A percentile compares a stretch with the other conserved stretches of the same genome.
These are phyloP conservation scores for silkworm (Bombyx mori) DNA, from an alignment of 1,140 invertebrate genomes.

Conservation along the genomic window ASM3026992v2 NC_085128.1:10705001-10705500, in stretches of 20 bases:
- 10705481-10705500: slow-evolving; percentile 27
- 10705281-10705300: too few species aligned
- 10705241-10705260: too few species aligned
- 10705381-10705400: slow-evolving; percentile 50
- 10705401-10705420: slow-evolving; percentile 52
- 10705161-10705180: too few species aligned
- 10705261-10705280: too few species aligned
- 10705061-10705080: slow-evolving; percentile 9
- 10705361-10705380: slow-evolving; percentile 60
- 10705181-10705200: too few species aligned
- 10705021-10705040: slow-evolving; percentile 61
- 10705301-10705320: too few species aligned
- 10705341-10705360: slow-evolving; percentile 19
- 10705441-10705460: slow-evolving; percentile 32
- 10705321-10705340: too few species aligned
- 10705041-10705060: slow-evolving; percentile 40
- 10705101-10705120: slow-evolving; percentile 60
- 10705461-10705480: slow-evolving; percentile 20
- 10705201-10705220: too few species aligned
- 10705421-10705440: slow-evolving; percentile 21
- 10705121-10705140: neutral
- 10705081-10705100: slow-evolving; percentile 35
- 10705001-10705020: slow-evolving; percentile 48
- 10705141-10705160: too few species aligned
- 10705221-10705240: too few species aligned